Evolutionary conservation across 2,113 vertebrate species (phyloP).

Genomic region (Galbula dea): DNA sequence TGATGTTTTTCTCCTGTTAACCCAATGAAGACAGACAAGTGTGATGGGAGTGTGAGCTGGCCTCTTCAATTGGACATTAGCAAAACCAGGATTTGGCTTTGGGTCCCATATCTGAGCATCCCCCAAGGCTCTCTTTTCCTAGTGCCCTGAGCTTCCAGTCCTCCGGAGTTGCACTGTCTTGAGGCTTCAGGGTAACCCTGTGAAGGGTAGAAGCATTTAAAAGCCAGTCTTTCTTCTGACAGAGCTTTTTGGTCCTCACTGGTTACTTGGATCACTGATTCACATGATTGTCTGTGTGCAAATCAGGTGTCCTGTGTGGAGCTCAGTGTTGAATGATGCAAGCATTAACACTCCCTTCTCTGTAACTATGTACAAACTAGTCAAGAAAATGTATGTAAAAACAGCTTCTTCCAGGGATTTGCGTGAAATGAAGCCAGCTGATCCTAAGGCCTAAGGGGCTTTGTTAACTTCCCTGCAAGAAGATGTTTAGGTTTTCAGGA

Average conservation of each 20-base stretch:
- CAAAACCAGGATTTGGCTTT: neutral
- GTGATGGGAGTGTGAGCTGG: neutral
- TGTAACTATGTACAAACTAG: neutral
- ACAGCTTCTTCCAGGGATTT: neutral
- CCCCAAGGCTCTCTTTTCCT: neutral
- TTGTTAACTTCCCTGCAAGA: neutral
- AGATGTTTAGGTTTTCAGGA: neutral
- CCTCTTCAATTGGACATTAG: neutral
- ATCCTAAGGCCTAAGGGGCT: neutral
- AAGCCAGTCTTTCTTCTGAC: neutral
- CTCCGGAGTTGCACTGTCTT: neutral
- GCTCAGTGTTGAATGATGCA: neutral
- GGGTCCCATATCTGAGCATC: neutral
- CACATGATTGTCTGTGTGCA: fast-evolving
- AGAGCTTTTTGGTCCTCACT: neutral
- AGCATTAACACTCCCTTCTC: neutral
- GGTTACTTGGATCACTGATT: neutral
- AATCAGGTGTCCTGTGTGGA: neutral
- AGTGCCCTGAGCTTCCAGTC: neutral
- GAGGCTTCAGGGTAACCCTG: neutral
- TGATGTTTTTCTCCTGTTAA: neutral
- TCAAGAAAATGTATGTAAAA: neutral
- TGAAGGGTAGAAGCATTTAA: neutral
- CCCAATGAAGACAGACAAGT: neutral
- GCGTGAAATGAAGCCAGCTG: neutral